Conservation (phyloP, 2,888 invertebrate genomes). For the Unio pictorum region DNA sequence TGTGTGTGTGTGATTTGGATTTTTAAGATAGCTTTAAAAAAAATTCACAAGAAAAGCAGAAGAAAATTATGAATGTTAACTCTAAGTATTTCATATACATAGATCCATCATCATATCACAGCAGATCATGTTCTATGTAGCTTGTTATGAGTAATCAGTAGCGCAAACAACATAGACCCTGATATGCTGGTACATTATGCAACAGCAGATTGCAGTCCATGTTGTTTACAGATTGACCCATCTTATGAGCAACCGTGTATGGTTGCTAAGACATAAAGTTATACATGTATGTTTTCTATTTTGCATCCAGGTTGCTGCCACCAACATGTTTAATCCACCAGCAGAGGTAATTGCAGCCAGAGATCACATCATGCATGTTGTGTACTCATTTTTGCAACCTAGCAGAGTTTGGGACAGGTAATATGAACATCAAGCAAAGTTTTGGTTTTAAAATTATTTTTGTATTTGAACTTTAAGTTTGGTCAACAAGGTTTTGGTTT, state of each 20-base stretch:
- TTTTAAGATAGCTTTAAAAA: no score
- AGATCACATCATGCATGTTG: slow-evolving; percentile 71
- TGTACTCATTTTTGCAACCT: slow-evolving; percentile 70
- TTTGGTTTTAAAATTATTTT: background rate
- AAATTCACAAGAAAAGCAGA: no score
- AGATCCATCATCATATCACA: no score
- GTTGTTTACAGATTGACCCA: background rate
- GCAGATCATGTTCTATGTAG: no score
- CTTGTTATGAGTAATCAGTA: no score
- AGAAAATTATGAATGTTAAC: no score
- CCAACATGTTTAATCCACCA: slow-evolving; percentile 68
- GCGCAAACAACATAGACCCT: no score
- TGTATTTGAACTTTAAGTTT: no score
- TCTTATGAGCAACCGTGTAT: background rate
- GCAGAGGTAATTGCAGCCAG: slow-evolving; percentile 68
- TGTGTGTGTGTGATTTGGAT: no score
- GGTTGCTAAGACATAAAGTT: background rate
- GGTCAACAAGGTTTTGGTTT: no score
- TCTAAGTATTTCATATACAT: no score
- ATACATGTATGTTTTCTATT: background rate
- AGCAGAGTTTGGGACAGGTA: slow-evolving; percentile 61
- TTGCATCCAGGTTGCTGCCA: slow-evolving; percentile 63
- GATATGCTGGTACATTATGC: background rate
- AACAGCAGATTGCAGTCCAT: background rate
- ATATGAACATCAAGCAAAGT: background rate